These are phyloP conservation scores for Gorsachius goisagi DNA, from an alignment of 2,113 vertebrate species.

Conservation along the genomic window DNA sequence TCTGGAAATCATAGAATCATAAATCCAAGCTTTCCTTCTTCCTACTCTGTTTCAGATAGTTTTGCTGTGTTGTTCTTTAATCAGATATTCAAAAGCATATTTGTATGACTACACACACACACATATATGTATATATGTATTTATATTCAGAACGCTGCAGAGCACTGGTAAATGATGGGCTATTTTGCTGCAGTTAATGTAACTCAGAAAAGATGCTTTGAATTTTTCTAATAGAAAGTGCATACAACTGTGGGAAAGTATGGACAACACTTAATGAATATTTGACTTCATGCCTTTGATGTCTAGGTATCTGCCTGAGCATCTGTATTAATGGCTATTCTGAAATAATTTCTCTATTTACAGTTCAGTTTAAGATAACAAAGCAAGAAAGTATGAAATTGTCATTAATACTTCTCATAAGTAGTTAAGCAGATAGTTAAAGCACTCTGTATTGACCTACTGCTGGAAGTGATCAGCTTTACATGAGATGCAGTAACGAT, in stretches of 20 bases:
- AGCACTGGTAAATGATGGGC: neutral
- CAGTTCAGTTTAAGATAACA: neutral
- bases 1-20: neutral
- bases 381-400: neutral
- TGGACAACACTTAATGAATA: neutral
- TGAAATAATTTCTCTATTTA: neutral
- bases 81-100: neutral
- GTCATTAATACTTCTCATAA: neutral
- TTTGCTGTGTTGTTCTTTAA: neutral
- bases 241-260: neutral
- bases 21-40: neutral
- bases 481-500: neutral
- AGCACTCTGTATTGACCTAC: neutral
- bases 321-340: neutral
- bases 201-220: neutral
- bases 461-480: neutral
- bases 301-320: neutral
- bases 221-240: neutral
- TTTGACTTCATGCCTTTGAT: neutral
- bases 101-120: neutral
- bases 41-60: neutral
- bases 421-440: neutral
- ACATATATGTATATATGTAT: neutral
- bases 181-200: neutral
- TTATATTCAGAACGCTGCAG: neutral